phyloP scores from a whole-genome alignment of 2,888 invertebrate species.

The Acleris emargana region DNA sequence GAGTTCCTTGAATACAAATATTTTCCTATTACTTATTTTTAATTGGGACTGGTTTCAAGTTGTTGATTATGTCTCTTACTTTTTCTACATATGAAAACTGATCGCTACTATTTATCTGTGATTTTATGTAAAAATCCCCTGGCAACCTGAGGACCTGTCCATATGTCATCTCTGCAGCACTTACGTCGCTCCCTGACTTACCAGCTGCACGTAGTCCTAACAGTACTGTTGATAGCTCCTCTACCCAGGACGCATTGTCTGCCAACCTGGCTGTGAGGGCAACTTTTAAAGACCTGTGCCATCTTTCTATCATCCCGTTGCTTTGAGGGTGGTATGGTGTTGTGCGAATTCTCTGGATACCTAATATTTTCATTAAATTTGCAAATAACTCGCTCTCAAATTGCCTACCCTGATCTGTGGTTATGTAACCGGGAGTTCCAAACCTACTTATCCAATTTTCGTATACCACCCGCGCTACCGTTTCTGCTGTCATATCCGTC shows the following conservation, averaged over 20 bases:
- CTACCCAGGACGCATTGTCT: not conserved
- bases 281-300: not conserved
- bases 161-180: too few species aligned
- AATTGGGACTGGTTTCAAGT: too few species aligned
- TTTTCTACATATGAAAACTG: too few species aligned
- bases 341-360: not conserved
- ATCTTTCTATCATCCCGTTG: not conserved
- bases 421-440: not conserved
- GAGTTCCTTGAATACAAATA: too few species aligned
- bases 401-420: not conserved
- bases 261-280: not conserved
- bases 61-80: too few species aligned
- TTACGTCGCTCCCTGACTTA: too few species aligned
- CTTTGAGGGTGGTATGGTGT: not conserved
- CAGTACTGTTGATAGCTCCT: not conserved
- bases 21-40: too few species aligned
- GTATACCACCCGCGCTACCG: not conserved
- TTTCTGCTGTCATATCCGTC: not conserved
- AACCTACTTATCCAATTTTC: not conserved
- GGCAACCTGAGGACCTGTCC: too few species aligned
- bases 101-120: too few species aligned
- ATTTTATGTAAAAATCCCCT: too few species aligned
- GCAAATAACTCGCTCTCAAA: not conserved
- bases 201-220: too few species aligned
- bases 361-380: not conserved